Conservation (phyloP, 2,888 invertebrate genomes). For the Cephus runcator region DNA sequence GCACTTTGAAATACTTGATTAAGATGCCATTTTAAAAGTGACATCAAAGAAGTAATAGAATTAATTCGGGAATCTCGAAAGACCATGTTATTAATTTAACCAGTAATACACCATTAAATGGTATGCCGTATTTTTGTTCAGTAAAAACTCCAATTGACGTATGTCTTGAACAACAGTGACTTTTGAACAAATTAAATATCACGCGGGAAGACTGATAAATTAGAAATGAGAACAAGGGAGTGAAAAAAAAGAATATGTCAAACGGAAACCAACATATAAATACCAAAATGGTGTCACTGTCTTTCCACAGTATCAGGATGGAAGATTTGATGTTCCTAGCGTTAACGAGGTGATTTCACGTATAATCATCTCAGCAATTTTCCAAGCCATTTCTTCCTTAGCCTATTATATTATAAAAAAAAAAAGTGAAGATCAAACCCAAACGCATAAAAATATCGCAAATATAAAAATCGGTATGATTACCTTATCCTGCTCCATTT, state of each 20-base stretch:
- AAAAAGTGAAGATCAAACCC: background rate
- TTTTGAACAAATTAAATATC: background rate
- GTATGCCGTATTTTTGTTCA: background rate
- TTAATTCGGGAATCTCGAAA: too few species aligned
- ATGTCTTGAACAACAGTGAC: background rate
- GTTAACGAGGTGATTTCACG: conserved; percentile 93
- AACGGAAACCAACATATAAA: background rate
- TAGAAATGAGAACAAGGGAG: background rate
- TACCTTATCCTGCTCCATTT: conserved; percentile 84
- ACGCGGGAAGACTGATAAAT: background rate
- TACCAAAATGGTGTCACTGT: background rate
- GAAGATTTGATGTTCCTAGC: conserved; percentile 65
- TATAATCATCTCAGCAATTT: conserved; percentile 96
- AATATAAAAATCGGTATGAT: conserved; percentile 20
- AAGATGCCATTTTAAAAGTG: background rate
- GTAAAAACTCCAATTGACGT: background rate
- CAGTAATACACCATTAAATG: too few species aligned
- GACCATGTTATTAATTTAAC: too few species aligned
- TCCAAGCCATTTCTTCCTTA: conserved; percentile 97
- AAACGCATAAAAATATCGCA: background rate
- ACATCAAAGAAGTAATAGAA: too few species aligned
- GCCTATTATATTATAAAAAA: conserved; percentile 63
- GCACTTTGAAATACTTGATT: background rate
- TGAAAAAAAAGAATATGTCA: background rate
- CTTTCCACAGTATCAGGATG: conserved; percentile 44